Evolutionary conservation across 2,888 invertebrate genomes (phyloP), one percentile per base, ranked within the genome.

Genomic region (Tolmerus cingulatus): DNA sequence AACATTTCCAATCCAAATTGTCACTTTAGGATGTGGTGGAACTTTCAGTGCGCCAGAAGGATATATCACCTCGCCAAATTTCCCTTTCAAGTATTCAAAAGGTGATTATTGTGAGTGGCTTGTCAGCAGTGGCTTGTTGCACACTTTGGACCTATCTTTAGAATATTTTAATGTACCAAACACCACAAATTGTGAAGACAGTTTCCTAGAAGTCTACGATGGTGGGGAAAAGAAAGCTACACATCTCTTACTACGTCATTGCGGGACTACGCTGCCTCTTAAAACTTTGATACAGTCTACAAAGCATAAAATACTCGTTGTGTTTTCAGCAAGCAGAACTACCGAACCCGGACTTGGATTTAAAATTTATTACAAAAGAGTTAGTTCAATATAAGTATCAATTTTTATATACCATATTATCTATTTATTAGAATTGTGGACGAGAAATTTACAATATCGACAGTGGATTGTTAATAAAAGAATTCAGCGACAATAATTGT

Each of bases 81-180:
- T 96, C 92, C 98, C 98, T 0, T 92, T 94, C 87, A 95, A 96
- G 91, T 97, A 97, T 92, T 95, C 96, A 1, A 92, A 93, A 78
- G 94, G 95, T 90, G 93, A 95, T 86, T 94, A 96, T 89, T 99
- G 98, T 90, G 93, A 94, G 79, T 98, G 97, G 97, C 95, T 97
- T 86, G 92, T 93, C 51, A 95, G 96, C 1, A 94, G 95, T 76
- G 90, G 91, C 87, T 93, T 95, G 91, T 95, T 96, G 90, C 95
- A 96, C 90, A 93, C 95, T 9, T 94, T 97, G 23, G 93, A 95
- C 89, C 90, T 96, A 0, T 93, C 94, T 16, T 95, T 97, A 90
- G 90, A 93, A 7, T 95, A 95, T 89, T 93, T 97, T 89, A 95
- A 95, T 90, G 89, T 95, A 2, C 93, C 93, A 89, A 87, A 16